These are phyloP conservation scores for Aleiodes testaceus DNA, from an alignment of 2,888 invertebrate genomes.

Conservation along the genomic window DNA sequence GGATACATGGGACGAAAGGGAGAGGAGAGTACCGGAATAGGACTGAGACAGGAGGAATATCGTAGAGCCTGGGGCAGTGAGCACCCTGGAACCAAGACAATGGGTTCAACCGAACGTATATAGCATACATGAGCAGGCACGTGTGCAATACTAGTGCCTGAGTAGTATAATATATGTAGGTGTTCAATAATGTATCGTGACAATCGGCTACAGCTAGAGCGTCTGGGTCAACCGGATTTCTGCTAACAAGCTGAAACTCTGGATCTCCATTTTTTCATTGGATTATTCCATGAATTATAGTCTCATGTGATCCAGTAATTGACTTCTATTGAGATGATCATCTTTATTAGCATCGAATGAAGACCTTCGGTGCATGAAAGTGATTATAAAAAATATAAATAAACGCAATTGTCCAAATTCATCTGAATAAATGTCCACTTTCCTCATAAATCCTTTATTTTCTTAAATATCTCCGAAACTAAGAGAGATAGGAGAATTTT, in stretches of 20 bases:
- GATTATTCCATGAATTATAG: not conserved
- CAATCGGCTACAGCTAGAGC: constrained; percentile 41
- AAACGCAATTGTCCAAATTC: too few relatives aligned
- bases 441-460: too few relatives aligned
- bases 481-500: too few relatives aligned
- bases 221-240: constrained; percentile 9
- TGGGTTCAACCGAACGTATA: constrained; percentile 44
- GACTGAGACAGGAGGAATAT: not conserved
- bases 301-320: too few relatives aligned
- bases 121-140: constrained; percentile 40
- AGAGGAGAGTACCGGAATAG: constrained; percentile 10
- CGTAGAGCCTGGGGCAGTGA: constrained; percentile 38
- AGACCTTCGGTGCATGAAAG: too few relatives aligned
- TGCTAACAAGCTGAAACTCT: constrained; percentile 3
- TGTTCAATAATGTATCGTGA: constrained; percentile 52
- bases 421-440: too few relatives aligned
- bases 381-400: too few relatives aligned
- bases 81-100: constrained; percentile 47
- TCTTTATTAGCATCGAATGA: too few relatives aligned
- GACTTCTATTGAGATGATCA: too few relatives aligned
- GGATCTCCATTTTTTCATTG: constrained; percentile 26
- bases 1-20: not conserved
- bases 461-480: too few relatives aligned
- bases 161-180: constrained; percentile 43
- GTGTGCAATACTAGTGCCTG: constrained; percentile 38